A percentile compares a stretch with the other conserved stretches of the same genome.
Conservation (phyloP, 2,797 vertebrate species). For the Mus minutoides region DNA sequence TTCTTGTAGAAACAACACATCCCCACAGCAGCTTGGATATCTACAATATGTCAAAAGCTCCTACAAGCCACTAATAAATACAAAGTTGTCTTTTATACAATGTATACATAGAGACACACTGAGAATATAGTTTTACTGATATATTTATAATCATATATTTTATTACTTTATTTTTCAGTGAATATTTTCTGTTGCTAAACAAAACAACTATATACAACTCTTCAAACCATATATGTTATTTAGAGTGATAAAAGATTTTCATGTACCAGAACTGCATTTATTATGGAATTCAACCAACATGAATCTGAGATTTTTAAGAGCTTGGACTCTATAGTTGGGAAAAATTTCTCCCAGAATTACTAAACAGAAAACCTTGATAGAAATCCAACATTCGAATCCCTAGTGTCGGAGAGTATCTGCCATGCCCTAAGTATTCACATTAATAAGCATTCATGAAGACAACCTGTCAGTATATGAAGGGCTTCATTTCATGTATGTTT, state of each 20-base stretch:
- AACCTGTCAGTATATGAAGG: background rate
- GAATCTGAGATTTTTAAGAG: background rate
- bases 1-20: background rate
- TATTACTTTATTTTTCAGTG: background rate
- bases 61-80: background rate
- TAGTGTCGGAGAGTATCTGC: background rate
- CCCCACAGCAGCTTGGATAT: background rate
- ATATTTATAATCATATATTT: background rate
- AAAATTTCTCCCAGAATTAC: background rate
- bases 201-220: background rate
- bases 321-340: background rate
- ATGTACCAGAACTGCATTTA: background rate
- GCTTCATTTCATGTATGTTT: background rate
- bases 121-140: background rate
- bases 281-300: background rate
- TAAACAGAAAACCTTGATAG: background rate
- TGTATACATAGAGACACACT: background rate
- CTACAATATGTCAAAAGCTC: background rate
- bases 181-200: background rate
- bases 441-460: background rate
- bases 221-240: background rate
- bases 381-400: background rate
- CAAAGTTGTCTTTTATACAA: background rate
- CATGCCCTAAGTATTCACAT: background rate
- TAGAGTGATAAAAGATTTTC: background rate